These are phyloP conservation scores for Mustela nigripes DNA, from an alignment of 2,113 vertebrate species.

Conservation along the genomic window DNA sequence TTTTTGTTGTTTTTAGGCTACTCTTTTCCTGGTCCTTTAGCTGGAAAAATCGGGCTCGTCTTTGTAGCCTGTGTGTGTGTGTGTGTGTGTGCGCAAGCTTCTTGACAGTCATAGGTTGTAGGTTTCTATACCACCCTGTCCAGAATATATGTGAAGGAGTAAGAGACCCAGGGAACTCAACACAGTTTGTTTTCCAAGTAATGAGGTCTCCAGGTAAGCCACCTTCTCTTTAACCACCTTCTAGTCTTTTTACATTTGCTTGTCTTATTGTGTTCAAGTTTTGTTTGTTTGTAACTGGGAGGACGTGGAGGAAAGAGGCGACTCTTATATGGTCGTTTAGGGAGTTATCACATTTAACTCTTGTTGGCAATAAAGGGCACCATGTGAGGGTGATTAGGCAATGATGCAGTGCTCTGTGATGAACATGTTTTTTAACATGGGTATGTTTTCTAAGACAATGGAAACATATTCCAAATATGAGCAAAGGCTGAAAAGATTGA, in stretches of 20 bases:
- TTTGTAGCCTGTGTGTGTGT: neutral
- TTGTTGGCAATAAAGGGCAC: neutral
- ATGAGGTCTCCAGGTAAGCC: neutral
- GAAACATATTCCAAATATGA: neutral
- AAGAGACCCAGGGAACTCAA: neutral
- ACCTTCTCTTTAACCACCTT: neutral
- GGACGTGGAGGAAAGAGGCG: neutral
- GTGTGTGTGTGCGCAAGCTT: neutral
- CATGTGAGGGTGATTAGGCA: rapidly evolving
- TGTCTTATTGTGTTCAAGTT: neutral
- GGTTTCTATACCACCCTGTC: neutral
- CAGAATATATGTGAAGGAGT: neutral
- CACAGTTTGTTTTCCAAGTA: neutral
- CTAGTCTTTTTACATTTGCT: neutral
- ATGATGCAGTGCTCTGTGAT: neutral
- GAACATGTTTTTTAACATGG: neutral
- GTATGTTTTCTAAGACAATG: neutral
- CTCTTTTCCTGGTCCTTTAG: neutral
- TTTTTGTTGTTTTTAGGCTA: neutral
- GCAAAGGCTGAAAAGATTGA: neutral
- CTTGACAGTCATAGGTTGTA: neutral
- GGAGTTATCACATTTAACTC: neutral
- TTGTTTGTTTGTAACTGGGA: neutral
- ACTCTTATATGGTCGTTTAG: neutral
- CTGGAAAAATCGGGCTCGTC: neutral